These are phyloP conservation scores for Lophotis ruficrista DNA, from an alignment of 2,113 vertebrate genomes.

Conservation along the genomic window DNA sequence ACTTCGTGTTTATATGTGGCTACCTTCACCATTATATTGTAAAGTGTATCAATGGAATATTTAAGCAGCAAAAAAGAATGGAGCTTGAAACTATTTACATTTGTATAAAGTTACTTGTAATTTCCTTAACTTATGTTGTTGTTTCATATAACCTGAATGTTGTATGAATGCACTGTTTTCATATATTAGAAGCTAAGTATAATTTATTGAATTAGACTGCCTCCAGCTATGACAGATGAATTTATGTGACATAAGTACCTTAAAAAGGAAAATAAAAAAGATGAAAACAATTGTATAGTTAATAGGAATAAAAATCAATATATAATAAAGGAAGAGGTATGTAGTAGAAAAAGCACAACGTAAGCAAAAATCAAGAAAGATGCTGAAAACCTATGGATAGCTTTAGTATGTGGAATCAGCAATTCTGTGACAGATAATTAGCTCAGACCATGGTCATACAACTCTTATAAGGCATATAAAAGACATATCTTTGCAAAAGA, in stretches of 20 bases:
- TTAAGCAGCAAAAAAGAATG: neutral
- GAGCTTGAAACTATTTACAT: neutral
- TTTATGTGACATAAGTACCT: neutral
- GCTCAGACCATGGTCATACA: neutral
- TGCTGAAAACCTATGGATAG: neutral
- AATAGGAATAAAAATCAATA: slow-evolving; percentile 56
- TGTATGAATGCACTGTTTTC: neutral
- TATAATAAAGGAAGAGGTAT: slow-evolving; percentile 20
- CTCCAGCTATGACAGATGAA: neutral
- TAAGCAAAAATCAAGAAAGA: slow-evolving; percentile 27
- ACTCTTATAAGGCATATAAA: neutral
- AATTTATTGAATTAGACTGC: neutral
- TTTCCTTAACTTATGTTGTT: neutral
- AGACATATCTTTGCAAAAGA: rapidly evolving
- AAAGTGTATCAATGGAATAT: neutral
- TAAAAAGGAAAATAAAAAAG: slow-evolving; percentile 29
- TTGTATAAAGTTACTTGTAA: neutral
- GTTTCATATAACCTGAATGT: neutral
- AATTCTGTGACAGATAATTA: neutral
- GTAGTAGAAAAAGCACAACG: neutral
- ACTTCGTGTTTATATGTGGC: neutral
- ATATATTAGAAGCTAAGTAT: neutral
- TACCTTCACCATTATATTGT: neutral
- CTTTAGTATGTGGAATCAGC: neutral
- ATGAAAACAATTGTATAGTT: neutral